Base-by-base conservation (phyloP, 1,140 invertebrate species). In the Drosophila bocki region DNA sequence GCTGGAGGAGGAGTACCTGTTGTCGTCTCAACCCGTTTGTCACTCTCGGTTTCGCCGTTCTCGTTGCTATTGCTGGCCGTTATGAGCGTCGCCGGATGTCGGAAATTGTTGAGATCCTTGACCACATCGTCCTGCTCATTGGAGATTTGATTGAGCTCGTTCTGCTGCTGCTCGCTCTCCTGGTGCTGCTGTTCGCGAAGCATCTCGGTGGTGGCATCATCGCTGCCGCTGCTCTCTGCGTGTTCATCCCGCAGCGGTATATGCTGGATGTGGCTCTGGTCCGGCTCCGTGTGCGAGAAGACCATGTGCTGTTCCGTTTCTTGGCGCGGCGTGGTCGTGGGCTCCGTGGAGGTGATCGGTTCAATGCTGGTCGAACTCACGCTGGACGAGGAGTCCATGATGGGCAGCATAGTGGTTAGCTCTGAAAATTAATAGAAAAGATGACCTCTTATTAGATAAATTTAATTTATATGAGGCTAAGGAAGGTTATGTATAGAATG, bases 101-200 rank as follows among this genome's bases (percentile, higher is more conserved):
- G 74, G 42, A 92, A 92, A 81, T 92, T 92, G 79, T 92, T 92
- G 60, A 92, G 83, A 79, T 92, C 91, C 68, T 91, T 92, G 67
- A 62, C 88, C 68, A 82, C 88, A 45, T 91, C 91, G 54, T 92
- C 91, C 53, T 64, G 79, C 56, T 92, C 86, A 32, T 68, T 84
- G n/a, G 86, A 85, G 11, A 92, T 92, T 54, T 92, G 91, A 68
- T 92, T 92, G 19, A 91, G 50, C 33, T 88, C 78, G 19, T 91
- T 78, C 58, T 74, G 78, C 61, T 82, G 80, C 47, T 75, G 67
- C 29, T 71, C 56, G 41, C 71, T 61, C 45, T 79, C 58, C 13
- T 35, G 57, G 45, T 67, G 64, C 13, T 71, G 63, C 3, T 71
- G 70, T 35, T 75, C 69, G n/a, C 81, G 62, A 12, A 63, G 54